Evolutionary conservation across 2,888 invertebrate genomes (phyloP), one percentile per base, ranked within the genome.

Genomic region (Tetragonisca angustula): DNA sequence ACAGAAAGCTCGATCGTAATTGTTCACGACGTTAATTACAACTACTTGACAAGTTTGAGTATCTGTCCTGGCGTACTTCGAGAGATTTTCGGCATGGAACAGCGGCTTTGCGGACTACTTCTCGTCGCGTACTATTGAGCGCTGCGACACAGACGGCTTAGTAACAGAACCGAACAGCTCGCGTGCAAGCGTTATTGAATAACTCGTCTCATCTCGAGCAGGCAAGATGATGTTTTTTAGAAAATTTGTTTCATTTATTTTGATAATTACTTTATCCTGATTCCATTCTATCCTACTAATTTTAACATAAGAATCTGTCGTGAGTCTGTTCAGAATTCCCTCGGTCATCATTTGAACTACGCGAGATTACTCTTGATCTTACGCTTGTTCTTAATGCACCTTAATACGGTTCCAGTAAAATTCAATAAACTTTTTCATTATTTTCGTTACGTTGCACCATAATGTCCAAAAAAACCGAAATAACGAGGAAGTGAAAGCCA

Each of bases 1-100:
- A 9, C 27, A 64, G 72, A 83, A 89, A 79, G 27, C 1, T 32
- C 11, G 5, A 27, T 15, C 3, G 5, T 43, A 50, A 4, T 70
- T 74, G 36, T 72, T 50, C 19, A 15, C 11, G 4, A 49, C 24
- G 36, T 70, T 61, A 64, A 84, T 81, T 62, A 69, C 59, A 56
- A 50, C 36, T 36, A 49, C 36, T 24, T n/a, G 17, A 24, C 4
- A 24, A 61, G 52, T 89, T 82, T 77, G 61, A 36, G 2, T 52
- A 68, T 89, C 83, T 93, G 93, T 93, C 93, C 81, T 90, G n/a
- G 56, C 86, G 93, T 94, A 94, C 93, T 94, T 93, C 88, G 81
- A 87, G 90, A 91, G 92, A 91, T 91, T 86, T 85, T 75, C 50
- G 32, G 32, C 59, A 67, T 86, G 77, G 62, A 71, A 70, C 19